A percentile compares a stretch with the other conserved stretches of the same genome.
Conservation (phyloP, 2,888 invertebrate genomes). For the Melanchra persicariae region DNA sequence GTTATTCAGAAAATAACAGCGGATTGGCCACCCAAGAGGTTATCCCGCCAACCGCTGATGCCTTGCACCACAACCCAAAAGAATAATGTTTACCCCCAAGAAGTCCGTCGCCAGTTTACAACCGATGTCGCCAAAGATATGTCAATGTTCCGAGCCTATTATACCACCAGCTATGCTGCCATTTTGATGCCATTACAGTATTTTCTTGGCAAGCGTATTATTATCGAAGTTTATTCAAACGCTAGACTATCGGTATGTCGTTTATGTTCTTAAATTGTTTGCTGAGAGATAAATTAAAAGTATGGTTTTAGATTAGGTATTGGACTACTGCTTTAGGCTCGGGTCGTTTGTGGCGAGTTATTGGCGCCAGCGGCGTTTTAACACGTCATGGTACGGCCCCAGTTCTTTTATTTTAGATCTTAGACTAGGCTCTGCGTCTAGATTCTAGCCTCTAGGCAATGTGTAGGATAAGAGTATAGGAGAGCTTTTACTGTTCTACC, state of each 20-base stretch:
- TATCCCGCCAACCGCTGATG: slow-evolving; percentile 21
- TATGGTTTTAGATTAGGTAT: slow-evolving; percentile 14
- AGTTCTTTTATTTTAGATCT: slow-evolving; percentile 2
- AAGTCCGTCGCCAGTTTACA: slow-evolving; percentile 62
- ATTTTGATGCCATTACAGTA: slow-evolving; percentile 57
- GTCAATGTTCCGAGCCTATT: slow-evolving; percentile 65
- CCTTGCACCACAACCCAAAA: slow-evolving; percentile 53
- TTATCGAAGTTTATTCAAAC: slow-evolving; percentile 45
- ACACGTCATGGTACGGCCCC: no score
- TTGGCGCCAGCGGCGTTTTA: no score
- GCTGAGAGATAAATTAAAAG: slow-evolving; percentile 12
- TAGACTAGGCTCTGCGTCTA: neutral
- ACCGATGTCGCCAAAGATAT: slow-evolving; percentile 76
- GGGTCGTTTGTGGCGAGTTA: slow-evolving; percentile 15
- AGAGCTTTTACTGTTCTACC: no score
- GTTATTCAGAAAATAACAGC: no score
- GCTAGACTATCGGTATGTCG: slow-evolving; percentile 33
- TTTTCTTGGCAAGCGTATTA: slow-evolving; percentile 41
- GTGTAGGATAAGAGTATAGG: neutral
- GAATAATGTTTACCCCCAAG: slow-evolving; percentile 65
- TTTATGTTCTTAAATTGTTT: slow-evolving; percentile 30
- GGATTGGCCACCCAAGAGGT: no score
- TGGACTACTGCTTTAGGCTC: slow-evolving; percentile 23
- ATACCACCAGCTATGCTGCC: slow-evolving; percentile 39
- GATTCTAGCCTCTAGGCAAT: neutral